Conservation (phyloP, 2,797 vertebrate genomes). For the Protosalanx chinensis region DNA sequence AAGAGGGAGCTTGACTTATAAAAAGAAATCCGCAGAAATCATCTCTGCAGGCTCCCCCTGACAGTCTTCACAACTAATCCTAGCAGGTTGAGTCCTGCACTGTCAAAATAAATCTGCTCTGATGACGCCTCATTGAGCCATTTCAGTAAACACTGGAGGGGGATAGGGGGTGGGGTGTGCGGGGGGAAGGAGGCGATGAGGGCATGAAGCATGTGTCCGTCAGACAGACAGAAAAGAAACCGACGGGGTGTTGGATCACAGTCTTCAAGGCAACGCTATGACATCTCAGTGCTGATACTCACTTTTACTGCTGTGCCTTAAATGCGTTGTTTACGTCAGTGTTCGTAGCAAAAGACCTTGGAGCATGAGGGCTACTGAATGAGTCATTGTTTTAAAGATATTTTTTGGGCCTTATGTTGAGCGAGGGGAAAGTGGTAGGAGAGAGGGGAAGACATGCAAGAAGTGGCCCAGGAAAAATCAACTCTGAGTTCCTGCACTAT, state of each 20-base stretch:
- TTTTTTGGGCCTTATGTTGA: too few relatives aligned
- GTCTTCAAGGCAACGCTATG: slow-evolving; percentile 37
- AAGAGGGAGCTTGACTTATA: slow-evolving; percentile 26
- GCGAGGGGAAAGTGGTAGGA: too few relatives aligned
- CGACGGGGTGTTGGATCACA: slow-evolving; percentile 43
- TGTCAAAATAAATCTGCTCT: slow-evolving; percentile 48
- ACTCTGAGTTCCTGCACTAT: too few relatives aligned
- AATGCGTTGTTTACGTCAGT: slow-evolving; percentile 30
- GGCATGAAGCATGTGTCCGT: slow-evolving; percentile 32
- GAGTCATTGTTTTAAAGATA: background rate
- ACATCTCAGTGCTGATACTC: slow-evolving; percentile 34
- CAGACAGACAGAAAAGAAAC: slow-evolving; percentile 47
- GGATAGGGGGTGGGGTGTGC: background rate
- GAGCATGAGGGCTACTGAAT: background rate
- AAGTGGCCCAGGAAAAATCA: too few relatives aligned
- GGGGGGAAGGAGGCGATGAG: slow-evolving; percentile 25
- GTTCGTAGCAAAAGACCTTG: slow-evolving; percentile 19
- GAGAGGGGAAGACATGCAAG: too few relatives aligned
- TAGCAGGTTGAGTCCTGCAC: slow-evolving; percentile 44
- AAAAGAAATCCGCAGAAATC: slow-evolving; percentile 34
- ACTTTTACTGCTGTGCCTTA: slow-evolving; percentile 31
- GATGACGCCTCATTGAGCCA: slow-evolving; percentile 34
- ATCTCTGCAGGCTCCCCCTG: slow-evolving; percentile 32
- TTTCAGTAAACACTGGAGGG: slow-evolving; percentile 36
- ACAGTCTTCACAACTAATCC: slow-evolving; percentile 43